Percentiles rank a stretch among this genome's conserved stretches.
These are phyloP conservation scores for Octomys mimax DNA, from an alignment of 2,797 vertebrate genomes.

Conservation along the genomic window DNA sequence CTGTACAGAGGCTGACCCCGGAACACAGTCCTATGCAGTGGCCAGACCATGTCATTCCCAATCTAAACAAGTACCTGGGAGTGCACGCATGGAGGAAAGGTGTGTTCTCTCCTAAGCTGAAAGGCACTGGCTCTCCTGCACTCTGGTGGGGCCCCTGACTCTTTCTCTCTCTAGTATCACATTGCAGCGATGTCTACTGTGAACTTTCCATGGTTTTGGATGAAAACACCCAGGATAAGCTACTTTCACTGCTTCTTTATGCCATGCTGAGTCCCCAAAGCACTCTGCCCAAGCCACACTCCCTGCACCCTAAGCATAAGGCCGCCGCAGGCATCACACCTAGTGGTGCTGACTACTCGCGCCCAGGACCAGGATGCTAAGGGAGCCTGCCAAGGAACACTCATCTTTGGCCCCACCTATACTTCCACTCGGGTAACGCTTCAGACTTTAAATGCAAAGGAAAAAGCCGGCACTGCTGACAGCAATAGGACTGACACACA, in stretches of 20 bases:
- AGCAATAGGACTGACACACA: background rate
- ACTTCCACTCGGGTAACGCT: background rate
- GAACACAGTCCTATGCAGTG: background rate
- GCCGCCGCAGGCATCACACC: background rate
- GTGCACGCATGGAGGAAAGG: background rate
- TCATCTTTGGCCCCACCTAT: background rate
- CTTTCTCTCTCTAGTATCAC: background rate
- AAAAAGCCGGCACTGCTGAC: background rate
- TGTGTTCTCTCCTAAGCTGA: constrained; percentile 27
- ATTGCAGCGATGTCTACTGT: background rate
- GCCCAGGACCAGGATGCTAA: background rate
- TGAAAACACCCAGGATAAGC: constrained; percentile 18
- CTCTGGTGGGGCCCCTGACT: background rate
- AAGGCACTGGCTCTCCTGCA: background rate
- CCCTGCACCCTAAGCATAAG: background rate
- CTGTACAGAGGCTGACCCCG: constrained; percentile 23
- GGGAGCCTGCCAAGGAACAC: background rate
- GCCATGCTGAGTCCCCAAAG: background rate
- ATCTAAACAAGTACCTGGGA: background rate
- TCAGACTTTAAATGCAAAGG: background rate
- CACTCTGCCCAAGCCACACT: background rate
- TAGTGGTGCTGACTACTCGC: background rate
- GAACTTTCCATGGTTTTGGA: background rate
- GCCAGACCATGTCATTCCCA: background rate
- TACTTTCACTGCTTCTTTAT: constrained; percentile 48